phyloP scores from a whole-genome alignment of 2,888 invertebrate genomes.

The Pseudococcus viburni region DNA sequence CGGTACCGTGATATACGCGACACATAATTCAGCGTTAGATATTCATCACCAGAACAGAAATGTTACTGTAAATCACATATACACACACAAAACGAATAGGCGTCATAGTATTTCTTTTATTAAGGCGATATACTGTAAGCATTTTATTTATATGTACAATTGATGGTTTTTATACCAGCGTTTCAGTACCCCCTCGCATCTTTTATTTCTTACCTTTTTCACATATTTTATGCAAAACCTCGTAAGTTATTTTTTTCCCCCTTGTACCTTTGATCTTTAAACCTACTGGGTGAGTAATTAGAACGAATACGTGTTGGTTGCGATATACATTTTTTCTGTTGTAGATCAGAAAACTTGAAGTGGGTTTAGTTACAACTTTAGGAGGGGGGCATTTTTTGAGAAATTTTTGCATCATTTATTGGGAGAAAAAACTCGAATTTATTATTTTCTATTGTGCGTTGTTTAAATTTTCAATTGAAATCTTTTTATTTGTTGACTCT shows the following conservation, averaged over 20 bases:
- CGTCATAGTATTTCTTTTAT: slow-evolving; percentile 63
- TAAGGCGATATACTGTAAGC: slow-evolving; percentile 61
- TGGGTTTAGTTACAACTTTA: too few relatives aligned
- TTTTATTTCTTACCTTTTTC: slow-evolving; percentile 18
- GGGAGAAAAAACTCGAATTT: too few relatives aligned
- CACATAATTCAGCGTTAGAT: slow-evolving; percentile 65
- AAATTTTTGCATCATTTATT: too few relatives aligned
- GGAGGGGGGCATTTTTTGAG: too few relatives aligned
- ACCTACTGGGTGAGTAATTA: slow-evolving; percentile 17
- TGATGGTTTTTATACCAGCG: background rate
- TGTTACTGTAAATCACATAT: slow-evolving; percentile 63
- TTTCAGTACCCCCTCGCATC: background rate
- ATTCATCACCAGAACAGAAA: slow-evolving; percentile 62
- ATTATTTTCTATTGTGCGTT: too few relatives aligned
- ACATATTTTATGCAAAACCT: slow-evolving; percentile 36
- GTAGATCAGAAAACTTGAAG: too few relatives aligned
- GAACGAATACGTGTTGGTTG: background rate
- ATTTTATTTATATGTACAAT: slow-evolving; percentile 55
- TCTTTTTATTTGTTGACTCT: too few relatives aligned
- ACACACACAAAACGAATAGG: slow-evolving; percentile 57
- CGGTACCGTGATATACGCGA: slow-evolving; percentile 60
- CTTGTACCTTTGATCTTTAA: slow-evolving; percentile 33
- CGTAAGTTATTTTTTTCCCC: slow-evolving; percentile 4
- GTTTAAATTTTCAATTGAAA: too few relatives aligned
- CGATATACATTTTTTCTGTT: background rate